phyloP scores from a whole-genome alignment of 2,888 invertebrate genomes.

The Ethmia dodecea region DNA sequence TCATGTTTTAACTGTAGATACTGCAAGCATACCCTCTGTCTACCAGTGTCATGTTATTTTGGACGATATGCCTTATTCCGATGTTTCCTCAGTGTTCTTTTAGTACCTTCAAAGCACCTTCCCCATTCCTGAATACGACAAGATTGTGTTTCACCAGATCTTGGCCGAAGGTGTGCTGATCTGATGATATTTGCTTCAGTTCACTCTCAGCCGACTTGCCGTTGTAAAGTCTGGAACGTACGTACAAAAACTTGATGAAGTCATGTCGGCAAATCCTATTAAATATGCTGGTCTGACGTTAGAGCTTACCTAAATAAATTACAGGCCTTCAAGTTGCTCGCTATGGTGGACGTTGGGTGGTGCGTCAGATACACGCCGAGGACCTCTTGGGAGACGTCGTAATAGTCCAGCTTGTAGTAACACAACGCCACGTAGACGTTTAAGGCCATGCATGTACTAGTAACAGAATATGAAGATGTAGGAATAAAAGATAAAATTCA shows the following conservation, averaged over 20 bases:
- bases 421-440: constrained; percentile 98
- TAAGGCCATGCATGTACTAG: constrained; percentile 92
- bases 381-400: constrained; percentile 99
- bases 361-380: constrained; percentile 94
- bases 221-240: constrained; percentile 85
- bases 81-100: too few relatives aligned
- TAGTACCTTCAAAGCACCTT: constrained; percentile 93
- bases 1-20: too few relatives aligned
- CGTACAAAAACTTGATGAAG: not conserved
- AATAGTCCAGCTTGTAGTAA: constrained; percentile 98
- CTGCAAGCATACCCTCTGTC: too few relatives aligned
- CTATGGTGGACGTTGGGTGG: constrained; percentile 95
- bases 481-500: too few relatives aligned
- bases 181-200: constrained; percentile 88
- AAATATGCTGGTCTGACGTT: not conserved
- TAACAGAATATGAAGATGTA: too few relatives aligned
- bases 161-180: constrained; percentile 87
- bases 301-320: constrained; percentile 73
- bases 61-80: too few relatives aligned
- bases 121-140: constrained; percentile 95
- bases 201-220: constrained; percentile 97
- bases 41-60: too few relatives aligned
- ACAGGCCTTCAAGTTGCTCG: constrained; percentile 93
- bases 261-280: not conserved
- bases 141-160: constrained; percentile 96